A percentile compares a stretch with the other conserved stretches of the same genome.
Conservation (phyloP, 2,797 vertebrate genomes). For the Antrozous pallidus region DNA sequence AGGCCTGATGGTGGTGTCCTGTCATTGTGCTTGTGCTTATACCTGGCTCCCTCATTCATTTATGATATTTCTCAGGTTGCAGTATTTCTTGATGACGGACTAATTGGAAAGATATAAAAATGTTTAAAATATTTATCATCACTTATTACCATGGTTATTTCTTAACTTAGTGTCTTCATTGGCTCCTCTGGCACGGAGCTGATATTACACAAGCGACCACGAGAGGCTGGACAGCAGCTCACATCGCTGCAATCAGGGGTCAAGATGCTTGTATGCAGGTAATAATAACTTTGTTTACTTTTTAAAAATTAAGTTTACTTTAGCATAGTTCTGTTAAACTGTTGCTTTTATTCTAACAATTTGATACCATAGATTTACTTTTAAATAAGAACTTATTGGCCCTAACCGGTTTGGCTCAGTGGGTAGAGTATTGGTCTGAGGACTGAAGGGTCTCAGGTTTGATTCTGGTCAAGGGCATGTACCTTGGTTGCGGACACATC, state of each 20-base stretch:
- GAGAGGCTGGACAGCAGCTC: conserved; percentile 85
- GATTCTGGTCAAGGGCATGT: too few species aligned
- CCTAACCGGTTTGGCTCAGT: too few species aligned
- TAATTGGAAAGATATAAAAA: conserved; percentile 1
- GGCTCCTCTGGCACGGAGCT: conserved; percentile 87
- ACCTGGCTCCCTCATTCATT: neutral
- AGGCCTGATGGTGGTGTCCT: neutral
- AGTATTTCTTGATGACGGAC: neutral
- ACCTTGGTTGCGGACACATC: too few species aligned
- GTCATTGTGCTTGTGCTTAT: neutral
- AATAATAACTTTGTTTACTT: conserved; percentile 16
- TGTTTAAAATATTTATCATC: neutral
- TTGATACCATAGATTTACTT: neutral
- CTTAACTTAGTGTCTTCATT: conserved; percentile 85
- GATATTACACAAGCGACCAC: conserved; percentile 65
- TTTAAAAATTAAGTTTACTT: conserved; percentile 23
- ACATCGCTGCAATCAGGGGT: conserved; percentile 85
- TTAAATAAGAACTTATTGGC: neutral
- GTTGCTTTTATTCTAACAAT: conserved; percentile 24
- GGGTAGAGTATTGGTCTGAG: too few species aligned
- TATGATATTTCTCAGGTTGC: neutral
- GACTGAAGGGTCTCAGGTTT: too few species aligned
- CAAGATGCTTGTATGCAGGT: conserved; percentile 89
- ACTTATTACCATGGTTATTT: conserved; percentile 33
- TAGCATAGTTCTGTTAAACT: neutral